A percentile compares a stretch with the other conserved stretches of the same genome.
These are phyloP conservation scores for Papilio machaon DNA, from an alignment of 1,140 invertebrate species.

Conservation along the genomic window DNA sequence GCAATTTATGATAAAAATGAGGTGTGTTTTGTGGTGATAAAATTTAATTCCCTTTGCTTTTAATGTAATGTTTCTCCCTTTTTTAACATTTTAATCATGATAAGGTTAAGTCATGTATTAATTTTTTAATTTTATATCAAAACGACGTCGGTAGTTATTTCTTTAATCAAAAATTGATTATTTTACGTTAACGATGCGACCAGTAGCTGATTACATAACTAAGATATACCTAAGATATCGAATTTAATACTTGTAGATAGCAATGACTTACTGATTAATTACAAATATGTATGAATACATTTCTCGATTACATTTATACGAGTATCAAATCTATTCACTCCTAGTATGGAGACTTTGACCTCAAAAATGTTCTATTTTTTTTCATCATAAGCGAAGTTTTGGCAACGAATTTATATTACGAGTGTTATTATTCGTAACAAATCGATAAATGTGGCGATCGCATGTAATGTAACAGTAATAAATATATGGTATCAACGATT, in stretches of 20 bases:
- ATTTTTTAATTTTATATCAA: constrained; percentile 8
- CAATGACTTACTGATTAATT: neutral
- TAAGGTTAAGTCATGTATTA: constrained; percentile 24
- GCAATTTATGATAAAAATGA: constrained; percentile 30
- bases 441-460: constrained; percentile 46
- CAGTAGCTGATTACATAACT: constrained; percentile 1
- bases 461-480: constrained; percentile 51
- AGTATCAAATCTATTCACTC: too few species aligned
- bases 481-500: constrained; percentile 48
- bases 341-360: neutral
- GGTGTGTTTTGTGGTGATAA: constrained; percentile 29
- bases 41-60: constrained; percentile 29
- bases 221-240: neutral
- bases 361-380: neutral
- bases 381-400: neutral
- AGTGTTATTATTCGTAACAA: constrained; percentile 22
- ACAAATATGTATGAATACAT: neutral
- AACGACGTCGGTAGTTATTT: neutral
- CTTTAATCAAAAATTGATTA: neutral
- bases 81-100: constrained; percentile 20
- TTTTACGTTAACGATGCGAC: neutral
- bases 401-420: neutral
- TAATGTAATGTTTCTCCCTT: constrained; percentile 18
- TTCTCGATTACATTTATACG: too few species aligned
- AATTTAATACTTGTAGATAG: neutral